Evolutionary conservation across 2,888 invertebrate species (phyloP), one percentile per base, ranked within the genome.

Genomic region (Tenthredo livida): DNA sequence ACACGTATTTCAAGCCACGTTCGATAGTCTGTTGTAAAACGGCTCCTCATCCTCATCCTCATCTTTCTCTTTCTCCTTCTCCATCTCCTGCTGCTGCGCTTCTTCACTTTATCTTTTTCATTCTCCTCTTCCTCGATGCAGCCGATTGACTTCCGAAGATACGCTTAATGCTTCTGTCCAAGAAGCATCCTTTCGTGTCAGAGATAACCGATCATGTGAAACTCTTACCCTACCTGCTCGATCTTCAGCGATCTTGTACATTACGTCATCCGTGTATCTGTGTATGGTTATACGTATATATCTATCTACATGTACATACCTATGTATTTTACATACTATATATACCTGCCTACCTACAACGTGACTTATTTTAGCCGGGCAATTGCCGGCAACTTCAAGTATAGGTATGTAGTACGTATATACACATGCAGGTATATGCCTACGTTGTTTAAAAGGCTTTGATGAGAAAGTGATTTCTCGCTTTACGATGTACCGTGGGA

Each of bases 61-160:
- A 85, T 43, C 61, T 50, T 75, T 75, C 84, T 86, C 86, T 86
- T 86, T 84, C 84, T 83, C 85, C 29, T 84, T 40, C 67, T 58
- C 50, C 73, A 85, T 54, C 61, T 84, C 54, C 50, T 50, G 15
- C 1, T 73, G 5, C 7, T 75, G 6, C 58, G 5, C 7, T 75
- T 10, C 58, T 47, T 37, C 54, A 21, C 33, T 58, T 37, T 80
- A 21, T 82, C 12, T 67, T 54, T 85, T 1, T 65, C 15, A 65
- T 61, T 84, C 80, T 12, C 37, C 29, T 47, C 73, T 40, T 78
- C 54, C 37, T 78, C 58, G 58, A 58, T 58, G 29, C 61, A 21
- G 37, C 80, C 37, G 61, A 80, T 80, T 80, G 80, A 80, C 61
- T 80, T 80, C 61, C 58, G 61, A 80, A 61, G 80, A 80, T 80